phyloP scores from a whole-genome alignment of 2,888 invertebrate genomes.

The Punctoribates punctum region DNA sequence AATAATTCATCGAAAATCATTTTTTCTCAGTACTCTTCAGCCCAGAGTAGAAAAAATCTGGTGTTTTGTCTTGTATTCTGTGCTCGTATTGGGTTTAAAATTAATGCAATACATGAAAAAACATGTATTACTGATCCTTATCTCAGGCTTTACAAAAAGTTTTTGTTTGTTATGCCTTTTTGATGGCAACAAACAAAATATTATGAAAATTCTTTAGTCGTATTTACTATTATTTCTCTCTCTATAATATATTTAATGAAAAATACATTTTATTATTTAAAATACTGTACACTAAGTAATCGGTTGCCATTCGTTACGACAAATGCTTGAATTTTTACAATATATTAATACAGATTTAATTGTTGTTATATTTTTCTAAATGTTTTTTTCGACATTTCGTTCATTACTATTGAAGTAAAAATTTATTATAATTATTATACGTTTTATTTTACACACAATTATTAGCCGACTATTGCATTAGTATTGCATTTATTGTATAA shows the following conservation, averaged over 20 bases:
- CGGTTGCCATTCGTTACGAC: slow-evolving; percentile 33
- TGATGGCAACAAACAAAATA: neutral
- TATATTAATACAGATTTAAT: slow-evolving; percentile 33
- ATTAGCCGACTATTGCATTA: slow-evolving; percentile 9
- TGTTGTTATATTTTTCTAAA: slow-evolving; percentile 15
- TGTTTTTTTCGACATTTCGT: neutral
- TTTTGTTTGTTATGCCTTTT: neutral
- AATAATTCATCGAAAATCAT: slow-evolving; percentile 33
- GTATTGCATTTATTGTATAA: slow-evolving; percentile 29
- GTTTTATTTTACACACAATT: neutral
- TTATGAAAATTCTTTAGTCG: slow-evolving; percentile 2
- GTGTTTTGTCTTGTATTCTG: neutral
- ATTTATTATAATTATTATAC: slow-evolving; percentile 12
- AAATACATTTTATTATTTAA: slow-evolving; percentile 20
- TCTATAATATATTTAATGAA: neutral
- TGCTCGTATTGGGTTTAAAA: slow-evolving; percentile 4
- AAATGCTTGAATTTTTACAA: slow-evolving; percentile 26
- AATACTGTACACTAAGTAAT: slow-evolving; percentile 26
- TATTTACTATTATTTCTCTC: slow-evolving; percentile 6
- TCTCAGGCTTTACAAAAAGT: slow-evolving; percentile 7
- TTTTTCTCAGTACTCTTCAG: slow-evolving; percentile 10
- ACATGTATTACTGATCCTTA: slow-evolving; percentile 31
- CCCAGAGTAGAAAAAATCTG: neutral
- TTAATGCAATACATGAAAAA: slow-evolving; percentile 34
- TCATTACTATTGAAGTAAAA: slow-evolving; percentile 22